Conservation (phyloP, 2,797 vertebrate species). For the Argentina silus region DNA sequence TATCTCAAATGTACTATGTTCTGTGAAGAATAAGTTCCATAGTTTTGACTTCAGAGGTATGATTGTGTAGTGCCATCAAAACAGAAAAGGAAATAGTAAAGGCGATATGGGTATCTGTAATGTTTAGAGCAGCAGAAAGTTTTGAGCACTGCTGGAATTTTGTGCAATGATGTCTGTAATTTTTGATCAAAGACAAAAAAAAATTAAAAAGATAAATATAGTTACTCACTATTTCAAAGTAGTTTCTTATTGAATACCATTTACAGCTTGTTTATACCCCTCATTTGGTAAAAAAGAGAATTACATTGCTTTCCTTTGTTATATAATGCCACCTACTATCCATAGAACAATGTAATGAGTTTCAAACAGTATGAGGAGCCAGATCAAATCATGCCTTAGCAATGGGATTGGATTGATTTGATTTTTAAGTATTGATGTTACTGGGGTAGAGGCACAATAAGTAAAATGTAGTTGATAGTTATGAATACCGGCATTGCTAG, state of each 20-base stretch:
- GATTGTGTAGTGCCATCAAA: background rate
- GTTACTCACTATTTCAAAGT: background rate
- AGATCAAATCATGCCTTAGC: background rate
- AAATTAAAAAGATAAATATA: background rate
- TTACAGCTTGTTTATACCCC: conserved; percentile 11
- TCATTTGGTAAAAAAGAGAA: background rate
- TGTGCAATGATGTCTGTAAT: conserved; percentile 36
- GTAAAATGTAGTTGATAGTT: background rate
- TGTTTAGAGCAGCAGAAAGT: conserved; percentile 6
- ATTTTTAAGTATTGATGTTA: background rate
- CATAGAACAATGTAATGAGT: background rate
- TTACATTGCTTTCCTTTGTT: background rate
- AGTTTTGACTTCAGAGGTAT: background rate
- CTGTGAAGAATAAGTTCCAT: conserved; percentile 1
- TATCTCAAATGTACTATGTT: background rate
- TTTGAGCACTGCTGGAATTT: conserved; percentile 23
- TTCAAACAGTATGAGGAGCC: background rate
- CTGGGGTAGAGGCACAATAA: background rate
- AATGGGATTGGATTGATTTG: background rate
- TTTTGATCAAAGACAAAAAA: conserved; percentile 35
- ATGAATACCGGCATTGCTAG: too few relatives aligned
- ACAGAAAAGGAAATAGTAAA: background rate
- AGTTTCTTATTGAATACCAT: background rate
- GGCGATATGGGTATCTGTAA: background rate
- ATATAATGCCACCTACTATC: background rate